These are phyloP conservation scores for Notothenia coriiceps DNA, from an alignment of 2,113 vertebrate species.

Conservation along the genomic window DNA sequence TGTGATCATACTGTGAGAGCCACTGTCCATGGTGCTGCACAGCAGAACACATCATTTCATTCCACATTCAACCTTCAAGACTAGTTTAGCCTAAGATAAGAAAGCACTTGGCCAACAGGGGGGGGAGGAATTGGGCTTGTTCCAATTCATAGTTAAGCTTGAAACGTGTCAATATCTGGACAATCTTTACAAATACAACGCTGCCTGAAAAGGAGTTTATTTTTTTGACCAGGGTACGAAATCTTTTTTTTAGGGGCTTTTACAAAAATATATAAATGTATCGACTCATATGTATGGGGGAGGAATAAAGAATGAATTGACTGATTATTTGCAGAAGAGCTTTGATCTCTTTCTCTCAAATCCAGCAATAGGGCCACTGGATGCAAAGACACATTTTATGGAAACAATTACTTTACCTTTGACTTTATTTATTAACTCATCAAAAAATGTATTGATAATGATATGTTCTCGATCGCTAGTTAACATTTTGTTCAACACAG, in stretches of 20 bases:
- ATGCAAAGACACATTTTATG: no score
- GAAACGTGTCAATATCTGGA: background rate
- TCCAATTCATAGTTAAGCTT: background rate
- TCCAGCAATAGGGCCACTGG: no score
- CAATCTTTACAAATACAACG: no score
- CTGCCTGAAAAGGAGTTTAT: background rate
- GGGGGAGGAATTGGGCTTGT: background rate
- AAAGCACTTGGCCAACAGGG: background rate
- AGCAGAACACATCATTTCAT: constrained; percentile 4
- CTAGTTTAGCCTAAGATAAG: background rate
- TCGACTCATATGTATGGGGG: background rate
- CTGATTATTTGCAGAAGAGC: no score
- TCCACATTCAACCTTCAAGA: background rate
- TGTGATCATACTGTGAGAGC: background rate
- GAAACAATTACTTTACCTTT: no score
- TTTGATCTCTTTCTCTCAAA: no score
- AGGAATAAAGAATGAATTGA: no score
- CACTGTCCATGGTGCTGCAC: constrained; percentile 44
- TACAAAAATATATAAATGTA: constrained; percentile 12
- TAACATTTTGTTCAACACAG: no score
- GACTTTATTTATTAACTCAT: no score
- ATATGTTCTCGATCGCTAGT: no score
- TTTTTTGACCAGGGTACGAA: background rate
- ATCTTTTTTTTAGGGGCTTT: background rate
- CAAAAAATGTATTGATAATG: no score